Evolutionary conservation across 1,140 invertebrate species (phyloP), one percentile per base, ranked within the genome.

Genomic region (Portunus trituberculatus): DNA sequence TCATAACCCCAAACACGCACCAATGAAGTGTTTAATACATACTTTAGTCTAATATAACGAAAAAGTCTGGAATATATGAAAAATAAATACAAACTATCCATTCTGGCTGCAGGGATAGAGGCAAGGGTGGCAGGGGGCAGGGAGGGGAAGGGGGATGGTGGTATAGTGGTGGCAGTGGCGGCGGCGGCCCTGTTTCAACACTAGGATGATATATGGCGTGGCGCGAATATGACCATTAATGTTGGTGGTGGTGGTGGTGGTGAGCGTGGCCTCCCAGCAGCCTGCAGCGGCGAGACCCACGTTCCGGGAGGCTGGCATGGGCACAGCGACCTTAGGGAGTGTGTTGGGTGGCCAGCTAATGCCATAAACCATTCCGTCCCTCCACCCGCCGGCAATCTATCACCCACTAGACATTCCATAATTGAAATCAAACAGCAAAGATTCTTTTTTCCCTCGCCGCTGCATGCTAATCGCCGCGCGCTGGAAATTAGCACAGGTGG

Each of bases 381-480:
- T 39, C 86, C 28, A 31, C 87, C 16, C 87, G 39, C 16, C 39
- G 87, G 87, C 87, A 89, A 89, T 89, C 87, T 46, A 89, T 89
- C 87, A 89, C 39, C 20, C 39, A 89, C 87, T 89, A 89, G 87
- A 89, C 87, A 89, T 89, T 89, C 87, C 87, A 89, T 89, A 89
- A 89, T 89, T 89, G 87, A 89, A 89, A 89, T 89, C 87, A 89
- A 89, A 89, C 87, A 89, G 87, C 48, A 46, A 59, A 59, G 52
- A 59, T 59, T 59, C 20, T 59, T 16, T 59, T 59, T 59, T 59
- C 20, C 10, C 12, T 52, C 52, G 52, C 52, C 52, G 52, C 12
- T 20, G 52, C 52, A 59, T 59, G 52, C 52, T 59, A 59, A 59
- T 59, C 10, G 20, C 52, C 52, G 12, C 52, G 10, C 8, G 10